Evolutionary conservation across 1,140 invertebrate genomes (phyloP), one percentile per base, ranked within the genome.

Genomic region (Dendroctonus ponderosae): DNA sequence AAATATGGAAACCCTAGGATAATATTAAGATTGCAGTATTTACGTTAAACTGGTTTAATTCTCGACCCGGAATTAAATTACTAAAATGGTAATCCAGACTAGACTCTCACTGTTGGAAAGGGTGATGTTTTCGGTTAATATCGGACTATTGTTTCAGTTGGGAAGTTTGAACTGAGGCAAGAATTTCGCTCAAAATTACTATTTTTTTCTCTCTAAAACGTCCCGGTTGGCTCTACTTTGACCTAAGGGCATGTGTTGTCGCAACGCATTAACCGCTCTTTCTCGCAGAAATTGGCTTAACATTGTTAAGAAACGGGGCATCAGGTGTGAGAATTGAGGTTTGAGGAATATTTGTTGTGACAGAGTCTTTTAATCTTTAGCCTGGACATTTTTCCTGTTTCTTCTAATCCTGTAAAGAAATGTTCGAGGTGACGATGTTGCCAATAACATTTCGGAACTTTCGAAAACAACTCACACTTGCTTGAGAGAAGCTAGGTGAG

Each of bases 301-400:
- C 60, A 43, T 62, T 53, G 50, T 62, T 62, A 62, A 40, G 6
- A 14, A 58, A 52, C 12, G 48, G 60, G 39, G 43, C 50, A 62
- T 52, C 60, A 62, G 60, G 60, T 62, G 60, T 40, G 15, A 52
- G 50, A 62, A 62, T 62, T 62, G 48, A 62, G 48, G 60, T 62
- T 62, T 62, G 60, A 62, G 60, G 49, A 52, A 62, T 62, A 62
- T 40, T 62, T 62, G 60, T 62, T 41, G 60, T 62, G 60, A 62
- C 60, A 52, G 49, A 46, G 40, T 50, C 52, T 41, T 62, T 62
- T 62, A 62, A 62, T 62, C 60, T 50, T 37, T 43, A 61, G 6
- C 14, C 40, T 46, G 50, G 60, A 43, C 60, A 41, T 38, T 62
- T 62, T 52, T 37, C 42, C 14, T 15, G 8, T 62, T 62, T 52